phyloP scores from a whole-genome alignment of 2,797 vertebrate species.

The Lithobates pipiens region DNA sequence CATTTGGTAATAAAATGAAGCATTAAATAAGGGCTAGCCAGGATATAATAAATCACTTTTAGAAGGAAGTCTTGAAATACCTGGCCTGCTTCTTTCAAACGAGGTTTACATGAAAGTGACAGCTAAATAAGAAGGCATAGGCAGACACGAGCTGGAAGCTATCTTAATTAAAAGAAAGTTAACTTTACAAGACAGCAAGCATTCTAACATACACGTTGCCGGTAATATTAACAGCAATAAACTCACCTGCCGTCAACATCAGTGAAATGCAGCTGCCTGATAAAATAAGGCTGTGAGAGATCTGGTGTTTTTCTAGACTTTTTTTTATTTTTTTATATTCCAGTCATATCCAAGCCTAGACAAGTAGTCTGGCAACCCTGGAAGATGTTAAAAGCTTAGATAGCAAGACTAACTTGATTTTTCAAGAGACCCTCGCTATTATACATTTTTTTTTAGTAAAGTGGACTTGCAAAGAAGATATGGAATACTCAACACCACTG shows the following conservation, averaged over 20 bases:
- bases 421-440: too few relatives aligned
- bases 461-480: too few relatives aligned
- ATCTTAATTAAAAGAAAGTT: constrained; percentile 30
- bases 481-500: too few relatives aligned
- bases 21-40: background rate
- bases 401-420: too few relatives aligned
- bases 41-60: constrained; percentile 47
- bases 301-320: too few relatives aligned
- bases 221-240: constrained; percentile 20
- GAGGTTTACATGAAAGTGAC: constrained; percentile 39
- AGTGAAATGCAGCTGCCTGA: background rate
- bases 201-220: constrained; percentile 4
- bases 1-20: constrained; percentile 21
- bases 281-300: too few relatives aligned
- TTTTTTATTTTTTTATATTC: too few relatives aligned
- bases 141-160: constrained; percentile 20
- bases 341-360: too few relatives aligned
- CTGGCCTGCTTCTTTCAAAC: constrained; percentile 19
- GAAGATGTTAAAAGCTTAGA: too few relatives aligned
- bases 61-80: constrained; percentile 36
- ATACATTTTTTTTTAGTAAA: too few relatives aligned
- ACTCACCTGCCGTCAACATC: background rate
- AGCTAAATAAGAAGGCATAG: constrained; percentile 17
- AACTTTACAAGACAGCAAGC: constrained; percentile 23
- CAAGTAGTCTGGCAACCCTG: too few relatives aligned